Evolutionary conservation across 2,888 invertebrate genomes (phyloP).

Genomic region (Hartigia nigra): DNA sequence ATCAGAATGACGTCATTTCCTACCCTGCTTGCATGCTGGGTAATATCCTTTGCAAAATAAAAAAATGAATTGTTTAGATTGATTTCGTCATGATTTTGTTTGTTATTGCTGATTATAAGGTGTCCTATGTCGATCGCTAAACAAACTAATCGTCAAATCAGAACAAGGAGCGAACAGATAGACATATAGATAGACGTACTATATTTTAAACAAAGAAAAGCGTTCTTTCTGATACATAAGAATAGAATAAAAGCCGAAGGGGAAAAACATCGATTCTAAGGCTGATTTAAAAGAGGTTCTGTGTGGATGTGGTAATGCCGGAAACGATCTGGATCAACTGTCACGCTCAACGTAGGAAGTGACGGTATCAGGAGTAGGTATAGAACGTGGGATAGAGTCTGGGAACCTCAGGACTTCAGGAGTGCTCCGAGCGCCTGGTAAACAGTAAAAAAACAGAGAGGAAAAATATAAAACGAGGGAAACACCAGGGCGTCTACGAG

Average conservation of each 20-base stretch:
- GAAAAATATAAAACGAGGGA: neutral
- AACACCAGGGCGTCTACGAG: conserved; percentile 8
- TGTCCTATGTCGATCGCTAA: conserved; percentile 60
- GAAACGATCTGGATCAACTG: neutral
- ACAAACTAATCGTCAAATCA: conserved; percentile 62
- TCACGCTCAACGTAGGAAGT: neutral
- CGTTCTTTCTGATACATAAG: neutral
- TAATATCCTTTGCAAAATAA: neutral
- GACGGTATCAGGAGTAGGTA: neutral
- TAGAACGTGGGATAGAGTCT: neutral
- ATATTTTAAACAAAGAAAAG: neutral
- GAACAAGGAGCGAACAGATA: conserved; percentile 34
- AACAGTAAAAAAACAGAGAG: neutral
- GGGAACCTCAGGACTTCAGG: neutral
- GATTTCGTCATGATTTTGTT: neutral
- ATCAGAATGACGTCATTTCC: neutral
- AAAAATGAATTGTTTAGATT: neutral
- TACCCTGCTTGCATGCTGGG: neutral
- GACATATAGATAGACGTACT: neutral
- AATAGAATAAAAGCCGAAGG: neutral
- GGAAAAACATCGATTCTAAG: neutral
- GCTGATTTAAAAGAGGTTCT: neutral
- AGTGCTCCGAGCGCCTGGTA: neutral
- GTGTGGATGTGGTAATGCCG: neutral
- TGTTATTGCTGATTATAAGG: conserved; percentile 30